Evolutionary conservation across 1,140 invertebrate genomes (phyloP), one percentile per base, ranked within the genome.

Genomic region (Drosophila carrolli): DNA sequence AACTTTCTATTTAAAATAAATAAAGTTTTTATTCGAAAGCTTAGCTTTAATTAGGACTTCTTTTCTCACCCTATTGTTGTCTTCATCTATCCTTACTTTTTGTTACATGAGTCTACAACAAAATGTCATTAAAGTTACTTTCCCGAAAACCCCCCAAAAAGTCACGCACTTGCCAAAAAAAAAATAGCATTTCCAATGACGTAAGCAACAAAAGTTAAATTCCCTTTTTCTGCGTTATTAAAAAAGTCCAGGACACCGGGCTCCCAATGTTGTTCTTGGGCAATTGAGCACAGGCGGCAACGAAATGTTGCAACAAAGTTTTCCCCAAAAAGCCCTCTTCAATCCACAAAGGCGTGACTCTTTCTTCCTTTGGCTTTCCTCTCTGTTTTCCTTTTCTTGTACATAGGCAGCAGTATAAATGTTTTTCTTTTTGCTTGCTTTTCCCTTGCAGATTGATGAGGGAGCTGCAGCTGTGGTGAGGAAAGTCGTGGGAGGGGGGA

Each of bases 261-360:
- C 7, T 41, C 37, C 46, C 13, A 23, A 53, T 70, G 43, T 46
- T 75, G 47, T 46, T 62, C 16, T 51, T 67, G 43, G 75, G 70
- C 83, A 85, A 81, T 85, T 75, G 82, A 78, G 57, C 79, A 75
- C 75, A 85, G 82, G 74, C 81, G 73, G 77, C 62, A 68, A 65
- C 67, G 38, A 63, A 74, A 65, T 81, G 81, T 60, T 84, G 82
- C 81, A 84, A 66, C 73, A 75, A 57, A 65, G 44, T 55, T 29
- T 44, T 54, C 29, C 16, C 16, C 38, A 37, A 61, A 71, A 19
- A 50, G 5, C 10, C 11, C 6, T n/a, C 38, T 40, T 40, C 38
- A 40, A 41, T 6, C 19, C 41, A 38, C 41, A 47, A 35, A 72
- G 68, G 66, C 68, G 68, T 72, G 68, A 72, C 68, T 71, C 44